These are phyloP conservation scores for Anticlea derivata DNA, from an alignment of 2,888 invertebrate species.

Conservation along the genomic window DNA sequence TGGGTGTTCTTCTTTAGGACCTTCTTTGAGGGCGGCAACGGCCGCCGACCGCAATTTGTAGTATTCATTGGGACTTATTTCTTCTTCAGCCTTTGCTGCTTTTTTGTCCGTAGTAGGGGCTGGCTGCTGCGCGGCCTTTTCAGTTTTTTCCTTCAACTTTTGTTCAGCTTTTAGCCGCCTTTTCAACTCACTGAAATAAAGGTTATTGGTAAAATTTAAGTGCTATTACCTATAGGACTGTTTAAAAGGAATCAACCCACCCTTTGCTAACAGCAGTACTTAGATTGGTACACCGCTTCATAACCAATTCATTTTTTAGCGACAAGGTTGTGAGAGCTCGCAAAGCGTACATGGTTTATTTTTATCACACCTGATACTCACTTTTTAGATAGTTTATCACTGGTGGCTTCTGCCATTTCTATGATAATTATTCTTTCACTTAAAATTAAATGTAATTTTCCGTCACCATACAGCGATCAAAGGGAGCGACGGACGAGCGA, in stretches of 20 bases:
- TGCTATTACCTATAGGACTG: slow-evolving; percentile 26
- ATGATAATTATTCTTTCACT: slow-evolving; percentile 11
- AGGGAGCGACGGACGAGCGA: too few relatives aligned
- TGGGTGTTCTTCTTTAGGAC: slow-evolving; percentile 88
- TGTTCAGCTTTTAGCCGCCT: slow-evolving; percentile 95
- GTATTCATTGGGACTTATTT: slow-evolving; percentile 97
- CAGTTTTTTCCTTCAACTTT: slow-evolving; percentile 95
- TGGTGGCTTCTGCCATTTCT: slow-evolving; percentile 82
- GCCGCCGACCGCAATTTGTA: slow-evolving; percentile 93
- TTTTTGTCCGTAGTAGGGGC: slow-evolving; percentile 62
- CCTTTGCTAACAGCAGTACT: slow-evolving; percentile 64
- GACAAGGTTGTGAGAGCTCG: slow-evolving; percentile 48
- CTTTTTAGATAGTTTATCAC: slow-evolving; percentile 88
- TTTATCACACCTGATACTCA: slow-evolving; percentile 75
- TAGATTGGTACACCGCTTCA: slow-evolving; percentile 53
- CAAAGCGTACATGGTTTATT: slow-evolving; percentile 54
- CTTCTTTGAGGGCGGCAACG: slow-evolving; percentile 91
- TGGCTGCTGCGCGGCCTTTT: slow-evolving; percentile 85
- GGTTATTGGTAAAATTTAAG: slow-evolving; percentile 36
- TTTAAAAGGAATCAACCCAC: slow-evolving; percentile 56
- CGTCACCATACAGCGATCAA: too few relatives aligned
- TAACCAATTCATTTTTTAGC: slow-evolving; percentile 48
- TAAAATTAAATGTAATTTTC: neutral
- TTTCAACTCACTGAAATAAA: slow-evolving; percentile 92
- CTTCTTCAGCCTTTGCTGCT: slow-evolving; percentile 83